phyloP scores from a whole-genome alignment of 2,113 vertebrate genomes.

The Tilapia sparmanii region DNA sequence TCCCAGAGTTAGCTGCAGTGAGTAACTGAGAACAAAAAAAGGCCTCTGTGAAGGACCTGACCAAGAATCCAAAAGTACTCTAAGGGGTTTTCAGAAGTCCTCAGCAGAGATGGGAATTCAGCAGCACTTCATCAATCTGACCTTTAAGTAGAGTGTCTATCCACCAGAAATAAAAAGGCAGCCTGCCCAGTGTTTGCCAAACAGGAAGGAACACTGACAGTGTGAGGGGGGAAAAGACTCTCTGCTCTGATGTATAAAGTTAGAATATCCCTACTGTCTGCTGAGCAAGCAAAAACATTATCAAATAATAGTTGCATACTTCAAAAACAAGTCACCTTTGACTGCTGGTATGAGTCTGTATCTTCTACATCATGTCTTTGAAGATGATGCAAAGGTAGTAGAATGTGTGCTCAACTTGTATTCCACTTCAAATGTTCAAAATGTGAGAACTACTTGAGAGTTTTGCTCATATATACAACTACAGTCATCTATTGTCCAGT shows the following conservation, averaged over 20 bases:
- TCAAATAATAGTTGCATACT: neutral
- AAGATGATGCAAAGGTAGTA: neutral
- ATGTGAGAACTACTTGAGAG: neutral
- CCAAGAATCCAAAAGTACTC: neutral
- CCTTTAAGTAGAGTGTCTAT: neutral
- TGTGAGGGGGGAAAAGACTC: fast-evolving
- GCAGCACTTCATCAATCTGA: neutral
- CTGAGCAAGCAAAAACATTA: neutral
- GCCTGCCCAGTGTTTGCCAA: fast-evolving
- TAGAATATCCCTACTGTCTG: neutral
- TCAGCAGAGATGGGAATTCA: neutral
- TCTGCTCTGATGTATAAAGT: neutral
- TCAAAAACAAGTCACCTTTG: neutral
- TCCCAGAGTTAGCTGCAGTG: neutral
- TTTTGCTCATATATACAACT: neutral
- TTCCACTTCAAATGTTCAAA: neutral
- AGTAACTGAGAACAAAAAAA: neutral
- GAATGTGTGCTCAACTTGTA: neutral
- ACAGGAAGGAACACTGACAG: neutral
- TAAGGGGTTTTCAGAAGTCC: neutral
- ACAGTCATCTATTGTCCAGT: neutral
- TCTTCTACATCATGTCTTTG: neutral
- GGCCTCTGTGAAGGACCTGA: neutral
- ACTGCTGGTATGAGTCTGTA: neutral
- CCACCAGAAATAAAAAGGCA: neutral